Evolutionary conservation across 2,797 vertebrate genomes (phyloP).

Genomic region (Columba guinea): DNA sequence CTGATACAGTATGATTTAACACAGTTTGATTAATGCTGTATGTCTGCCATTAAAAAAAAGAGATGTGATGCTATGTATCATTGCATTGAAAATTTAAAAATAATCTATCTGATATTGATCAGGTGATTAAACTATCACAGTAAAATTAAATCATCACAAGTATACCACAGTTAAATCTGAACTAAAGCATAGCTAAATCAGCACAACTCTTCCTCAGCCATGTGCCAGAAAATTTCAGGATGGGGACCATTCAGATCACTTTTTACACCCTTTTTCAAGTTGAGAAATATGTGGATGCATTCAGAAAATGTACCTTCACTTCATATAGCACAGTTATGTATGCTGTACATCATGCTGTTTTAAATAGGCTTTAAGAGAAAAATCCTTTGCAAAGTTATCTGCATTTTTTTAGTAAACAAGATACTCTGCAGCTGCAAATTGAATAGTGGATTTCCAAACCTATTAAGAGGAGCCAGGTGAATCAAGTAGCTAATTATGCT

Average conservation of each 20-base stretch:
- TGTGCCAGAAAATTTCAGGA: background rate
- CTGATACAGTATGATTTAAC: background rate
- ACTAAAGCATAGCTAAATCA: background rate
- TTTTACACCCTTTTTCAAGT: background rate
- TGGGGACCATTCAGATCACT: background rate
- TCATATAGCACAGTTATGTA: background rate
- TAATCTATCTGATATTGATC: background rate
- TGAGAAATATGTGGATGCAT: background rate
- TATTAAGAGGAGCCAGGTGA: background rate
- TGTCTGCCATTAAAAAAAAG: background rate
- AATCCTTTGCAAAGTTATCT: background rate
- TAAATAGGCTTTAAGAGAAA: background rate
- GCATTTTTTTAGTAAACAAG: constrained; percentile 21
- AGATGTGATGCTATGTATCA: background rate
- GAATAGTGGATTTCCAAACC: constrained; percentile 30
- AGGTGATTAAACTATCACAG: background rate
- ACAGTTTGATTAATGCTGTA: background rate
- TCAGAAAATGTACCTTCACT: background rate
- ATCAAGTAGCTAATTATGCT: background rate
- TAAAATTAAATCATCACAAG: background rate
- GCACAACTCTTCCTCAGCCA: background rate
- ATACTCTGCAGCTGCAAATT: background rate
- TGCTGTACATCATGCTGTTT: background rate
- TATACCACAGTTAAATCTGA: background rate
- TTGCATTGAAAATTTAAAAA: background rate